These are phyloP conservation scores for Xenopus laevis DNA, from an alignment of 2,113 vertebrate genomes.

Conservation along the genomic window DNA sequence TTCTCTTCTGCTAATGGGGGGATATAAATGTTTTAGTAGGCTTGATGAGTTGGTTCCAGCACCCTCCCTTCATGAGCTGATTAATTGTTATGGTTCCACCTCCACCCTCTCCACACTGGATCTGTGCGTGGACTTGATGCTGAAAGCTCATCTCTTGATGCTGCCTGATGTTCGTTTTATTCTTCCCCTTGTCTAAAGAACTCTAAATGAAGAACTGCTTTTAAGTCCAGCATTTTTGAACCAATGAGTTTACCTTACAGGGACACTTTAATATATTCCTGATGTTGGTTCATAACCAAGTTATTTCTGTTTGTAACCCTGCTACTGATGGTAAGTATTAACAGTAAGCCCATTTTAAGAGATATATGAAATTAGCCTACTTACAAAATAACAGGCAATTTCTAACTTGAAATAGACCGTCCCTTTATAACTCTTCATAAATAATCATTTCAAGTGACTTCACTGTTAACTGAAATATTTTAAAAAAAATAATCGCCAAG, in stretches of 20 bases:
- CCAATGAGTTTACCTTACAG: not conserved
- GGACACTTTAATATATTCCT: not conserved
- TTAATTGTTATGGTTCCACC: constrained; percentile 41
- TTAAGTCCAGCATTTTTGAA: not conserved
- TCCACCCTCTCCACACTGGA: constrained; percentile 12
- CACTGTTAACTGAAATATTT: too few relatives aligned
- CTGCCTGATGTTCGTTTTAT: not conserved
- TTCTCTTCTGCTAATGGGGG: constrained; percentile 35
- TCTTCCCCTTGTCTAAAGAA: not conserved
- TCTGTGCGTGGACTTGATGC: not conserved
- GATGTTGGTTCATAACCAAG: too few relatives aligned
- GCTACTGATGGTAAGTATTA: too few relatives aligned
- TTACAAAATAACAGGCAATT: too few relatives aligned
- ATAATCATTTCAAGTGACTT: too few relatives aligned
- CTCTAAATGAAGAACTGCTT: not conserved
- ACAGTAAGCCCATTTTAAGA: too few relatives aligned
- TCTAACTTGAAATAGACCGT: too few relatives aligned
- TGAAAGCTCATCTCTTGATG: not conserved
- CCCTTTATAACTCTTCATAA: too few relatives aligned
- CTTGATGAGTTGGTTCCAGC: constrained; percentile 38
- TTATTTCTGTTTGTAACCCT: too few relatives aligned
- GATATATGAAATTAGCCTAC: too few relatives aligned
- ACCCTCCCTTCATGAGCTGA: constrained; percentile 25
- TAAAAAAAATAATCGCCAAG: too few relatives aligned
- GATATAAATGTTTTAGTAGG: constrained; percentile 45